A percentile compares a stretch with the other conserved stretches of the same genome.
phyloP scores from a whole-genome alignment of 1,140 invertebrate species.

The Mamestra configurata region DNA sequence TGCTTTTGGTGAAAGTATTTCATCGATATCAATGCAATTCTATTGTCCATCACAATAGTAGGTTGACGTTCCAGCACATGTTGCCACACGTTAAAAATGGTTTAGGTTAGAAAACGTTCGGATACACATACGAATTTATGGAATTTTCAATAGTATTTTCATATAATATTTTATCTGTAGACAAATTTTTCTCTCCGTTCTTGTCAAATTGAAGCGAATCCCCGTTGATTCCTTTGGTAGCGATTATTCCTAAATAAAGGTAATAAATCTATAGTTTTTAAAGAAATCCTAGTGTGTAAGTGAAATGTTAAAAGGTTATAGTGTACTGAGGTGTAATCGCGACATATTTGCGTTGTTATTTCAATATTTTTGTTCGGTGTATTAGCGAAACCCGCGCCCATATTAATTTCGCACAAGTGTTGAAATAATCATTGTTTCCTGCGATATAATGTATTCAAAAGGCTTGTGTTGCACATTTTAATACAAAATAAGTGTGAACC shows the following conservation, averaged over 20 bases:
- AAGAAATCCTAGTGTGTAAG: conserved; percentile 45
- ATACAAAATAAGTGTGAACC: neutral
- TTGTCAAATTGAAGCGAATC: conserved; percentile 48
- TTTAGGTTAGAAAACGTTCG: neutral
- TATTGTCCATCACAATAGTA: neutral
- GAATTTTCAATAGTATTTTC: neutral
- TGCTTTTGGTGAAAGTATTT: too few species aligned
- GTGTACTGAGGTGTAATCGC: neutral
- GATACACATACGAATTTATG: neutral
- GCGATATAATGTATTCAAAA: conserved; percentile 29
- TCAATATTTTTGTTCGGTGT: conserved; percentile 36
- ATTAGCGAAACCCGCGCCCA: conserved; percentile 39
- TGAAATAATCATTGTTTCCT: neutral
- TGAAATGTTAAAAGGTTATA: conserved; percentile 31
- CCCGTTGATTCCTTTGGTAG: conserved; percentile 28
- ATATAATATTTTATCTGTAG: conserved; percentile 24
- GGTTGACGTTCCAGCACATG: neutral
- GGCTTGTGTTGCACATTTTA: neutral
- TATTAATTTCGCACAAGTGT: conserved; percentile 42
- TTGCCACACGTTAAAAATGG: neutral
- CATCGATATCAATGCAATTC: conserved; percentile 16
- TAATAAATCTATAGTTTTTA: conserved; percentile 51
- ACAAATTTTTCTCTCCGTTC: conserved; percentile 9
- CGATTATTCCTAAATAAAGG: conserved; percentile 45
- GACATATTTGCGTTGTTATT: conserved; percentile 28